These are phyloP conservation scores for Okapia johnstoni DNA, from an alignment of 2,113 vertebrate genomes.

Conservation along the genomic window DNA sequence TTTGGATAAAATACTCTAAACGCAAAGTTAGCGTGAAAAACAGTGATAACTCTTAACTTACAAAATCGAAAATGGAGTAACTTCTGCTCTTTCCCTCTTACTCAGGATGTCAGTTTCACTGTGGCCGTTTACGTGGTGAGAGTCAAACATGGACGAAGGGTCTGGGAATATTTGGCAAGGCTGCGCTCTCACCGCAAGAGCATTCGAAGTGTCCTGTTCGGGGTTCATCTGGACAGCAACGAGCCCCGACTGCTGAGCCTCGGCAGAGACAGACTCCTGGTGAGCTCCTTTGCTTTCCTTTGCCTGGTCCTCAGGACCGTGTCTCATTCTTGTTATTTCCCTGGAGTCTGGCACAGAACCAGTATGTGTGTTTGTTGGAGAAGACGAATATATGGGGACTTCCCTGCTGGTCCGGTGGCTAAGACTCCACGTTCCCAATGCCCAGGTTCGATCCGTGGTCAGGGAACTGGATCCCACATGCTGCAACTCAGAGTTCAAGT, in stretches of 20 bases:
- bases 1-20: not conserved
- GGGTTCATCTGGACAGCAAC: conserved; percentile 83
- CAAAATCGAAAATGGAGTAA: not conserved
- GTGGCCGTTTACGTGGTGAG: conserved; percentile 85
- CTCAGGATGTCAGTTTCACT: conserved; percentile 85
- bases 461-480: not conserved
- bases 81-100: rapidly evolving
- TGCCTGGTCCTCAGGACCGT: rapidly evolving
- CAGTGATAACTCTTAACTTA: not conserved
- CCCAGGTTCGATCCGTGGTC: not conserved
- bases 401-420: not conserved
- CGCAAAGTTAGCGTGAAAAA: not conserved
- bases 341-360: not conserved
- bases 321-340: not conserved
- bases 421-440: not conserved
- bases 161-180: conserved; percentile 87
- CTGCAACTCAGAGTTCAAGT: not conserved
- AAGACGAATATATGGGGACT: not conserved
- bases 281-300: conserved; percentile 39
- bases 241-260: conserved; percentile 91
- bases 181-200: conserved; percentile 90
- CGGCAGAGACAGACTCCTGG: conserved; percentile 89
- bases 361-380: not conserved
- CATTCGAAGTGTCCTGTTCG: conserved; percentile 91
- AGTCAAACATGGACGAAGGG: conserved; percentile 5